phyloP scores from a whole-genome alignment of 2,797 vertebrate species.

The Lepus oiostolus region DNA sequence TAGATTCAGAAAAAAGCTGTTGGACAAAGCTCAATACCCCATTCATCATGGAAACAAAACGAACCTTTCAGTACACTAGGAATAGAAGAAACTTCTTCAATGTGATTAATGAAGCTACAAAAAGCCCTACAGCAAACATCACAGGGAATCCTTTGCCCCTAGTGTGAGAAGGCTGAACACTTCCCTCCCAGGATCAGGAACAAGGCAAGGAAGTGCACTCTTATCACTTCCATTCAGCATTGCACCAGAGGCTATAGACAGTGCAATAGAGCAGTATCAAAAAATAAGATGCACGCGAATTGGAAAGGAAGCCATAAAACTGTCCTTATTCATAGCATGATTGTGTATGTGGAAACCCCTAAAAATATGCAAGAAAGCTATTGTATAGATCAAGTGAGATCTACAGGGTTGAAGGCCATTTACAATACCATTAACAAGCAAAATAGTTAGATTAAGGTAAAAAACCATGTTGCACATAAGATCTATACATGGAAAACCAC shows the following conservation, averaged over 20 bases:
- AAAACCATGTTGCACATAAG: neutral
- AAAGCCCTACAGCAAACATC: neutral
- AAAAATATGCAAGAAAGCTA: neutral
- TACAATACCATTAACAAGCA: neutral
- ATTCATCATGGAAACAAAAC: slow-evolving; percentile 1
- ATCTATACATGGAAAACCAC: neutral
- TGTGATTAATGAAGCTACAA: neutral
- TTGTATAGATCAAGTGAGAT: slow-evolving; percentile 28
- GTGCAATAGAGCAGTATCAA: neutral
- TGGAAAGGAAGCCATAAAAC: neutral
- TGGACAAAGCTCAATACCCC: neutral
- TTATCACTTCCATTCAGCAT: neutral
- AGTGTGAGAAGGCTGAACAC: neutral
- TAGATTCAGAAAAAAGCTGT: slow-evolving; percentile 26
- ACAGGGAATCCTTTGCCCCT: too few species aligned
- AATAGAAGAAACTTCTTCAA: slow-evolving; percentile 32
- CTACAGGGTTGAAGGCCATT: neutral
- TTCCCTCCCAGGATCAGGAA: neutral
- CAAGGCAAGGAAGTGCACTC: neutral
- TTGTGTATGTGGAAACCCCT: neutral
- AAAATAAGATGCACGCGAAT: neutral
- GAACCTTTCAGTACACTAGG: slow-evolving; percentile 26
- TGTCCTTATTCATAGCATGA: neutral
- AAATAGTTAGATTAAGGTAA: slow-evolving; percentile 20
- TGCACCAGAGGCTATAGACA: neutral